These are phyloP conservation scores for Catagonus wagneri DNA, from an alignment of 2,113 vertebrate species.

Conservation along the genomic window DNA sequence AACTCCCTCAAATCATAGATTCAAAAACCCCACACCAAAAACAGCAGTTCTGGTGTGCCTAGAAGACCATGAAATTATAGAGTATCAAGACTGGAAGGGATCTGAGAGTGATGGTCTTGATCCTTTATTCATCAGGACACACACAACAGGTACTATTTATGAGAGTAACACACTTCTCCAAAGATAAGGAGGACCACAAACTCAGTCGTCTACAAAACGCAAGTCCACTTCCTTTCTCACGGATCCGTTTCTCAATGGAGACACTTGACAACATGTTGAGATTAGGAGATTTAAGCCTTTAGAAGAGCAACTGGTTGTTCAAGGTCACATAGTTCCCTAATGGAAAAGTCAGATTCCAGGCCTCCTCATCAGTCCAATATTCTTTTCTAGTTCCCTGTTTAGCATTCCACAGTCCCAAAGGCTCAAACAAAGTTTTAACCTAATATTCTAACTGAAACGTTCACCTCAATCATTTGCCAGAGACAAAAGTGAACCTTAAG, in stretches of 20 bases:
- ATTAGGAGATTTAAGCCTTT: neutral
- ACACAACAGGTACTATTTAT: neutral
- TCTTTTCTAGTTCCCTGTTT: neutral
- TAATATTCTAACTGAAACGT: neutral
- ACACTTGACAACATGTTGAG: neutral
- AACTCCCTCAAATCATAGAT: neutral
- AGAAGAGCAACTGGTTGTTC: neutral
- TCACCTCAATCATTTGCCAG: neutral
- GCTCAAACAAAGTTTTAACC: neutral
- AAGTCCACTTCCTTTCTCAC: neutral
- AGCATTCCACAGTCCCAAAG: neutral
- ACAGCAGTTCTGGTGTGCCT: neutral
- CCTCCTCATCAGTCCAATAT: neutral
- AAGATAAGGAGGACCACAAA: neutral
- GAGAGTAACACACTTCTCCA: neutral
- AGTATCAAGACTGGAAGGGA: neutral
- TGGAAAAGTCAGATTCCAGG: neutral
- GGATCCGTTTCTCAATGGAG: neutral
- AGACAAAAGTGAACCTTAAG: neutral
- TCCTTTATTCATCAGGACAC: neutral
- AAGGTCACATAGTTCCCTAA: neutral
- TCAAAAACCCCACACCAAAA: neutral
- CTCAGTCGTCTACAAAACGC: neutral
- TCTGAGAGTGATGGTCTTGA: neutral
- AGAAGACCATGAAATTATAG: neutral